Evolutionary conservation across 2,797 vertebrate species (phyloP), one percentile per base, ranked within the genome.

Genomic region (Acipenser oxyrinchus): DNA sequence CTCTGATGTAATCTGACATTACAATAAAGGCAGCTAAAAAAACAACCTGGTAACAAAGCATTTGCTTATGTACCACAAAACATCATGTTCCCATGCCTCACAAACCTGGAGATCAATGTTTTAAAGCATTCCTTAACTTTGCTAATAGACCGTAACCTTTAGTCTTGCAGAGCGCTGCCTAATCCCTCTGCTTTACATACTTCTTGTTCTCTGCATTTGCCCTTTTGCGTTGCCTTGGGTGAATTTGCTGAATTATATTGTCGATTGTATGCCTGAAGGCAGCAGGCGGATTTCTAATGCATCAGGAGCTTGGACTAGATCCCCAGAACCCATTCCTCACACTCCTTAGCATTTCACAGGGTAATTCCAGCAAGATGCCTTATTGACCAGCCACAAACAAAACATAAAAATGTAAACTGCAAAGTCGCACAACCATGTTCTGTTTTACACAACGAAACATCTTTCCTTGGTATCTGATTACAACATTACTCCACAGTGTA

Each of bases 81-180:
- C 11, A 53, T 12, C 11, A 12, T 53, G 51, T 9, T 53, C 8
- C 51, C 51, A 8, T 53, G 51, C 8, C 51, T 53, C 23, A 37
- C 23, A 37, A 37, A 37, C 23, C 23, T 37, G 23, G 4, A 37
- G 23, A 37, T 37, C 23, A 37, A 37, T 37, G 23, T 37, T 37
- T 37, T 37, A 37, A 37, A 12, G 4, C 8, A 12, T 53, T 4
- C 51, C 51, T 3, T 53, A 6, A 8, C 51, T 53, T 9, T 53
- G 12, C 51, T 89, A 90, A 91, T 89, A 84, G 86, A 90, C 90
- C 89, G 90, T 90, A 89, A 88, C 87, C 87, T 86, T 87, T 82
- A 72, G 81, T 82, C 84, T 68, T 81, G 70, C 12, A 79, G 74
- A 71, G 73, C 88, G 78, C 60, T 74, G 76, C 68, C 58, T 70